Base-by-base conservation (phyloP, 2,888 invertebrate species). In the Apodemia mormo region DNA sequence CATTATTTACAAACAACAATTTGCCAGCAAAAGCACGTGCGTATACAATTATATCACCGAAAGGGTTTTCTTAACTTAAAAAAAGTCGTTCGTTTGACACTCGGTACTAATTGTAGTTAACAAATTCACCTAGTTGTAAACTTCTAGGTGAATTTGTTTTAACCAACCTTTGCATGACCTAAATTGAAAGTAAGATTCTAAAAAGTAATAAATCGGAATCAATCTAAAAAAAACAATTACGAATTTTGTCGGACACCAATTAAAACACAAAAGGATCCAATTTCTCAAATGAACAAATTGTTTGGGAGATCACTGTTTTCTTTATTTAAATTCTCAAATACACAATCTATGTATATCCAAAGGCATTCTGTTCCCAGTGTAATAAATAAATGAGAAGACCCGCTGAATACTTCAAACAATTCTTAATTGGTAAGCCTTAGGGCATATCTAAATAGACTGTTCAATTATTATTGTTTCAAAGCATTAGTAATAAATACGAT, bases 401-500 rank as follows among this genome's bases (percentile, higher is more conserved):
- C 69, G 65, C 68, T 69, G 56, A 69, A 49, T 49, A 49, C 72
- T 72, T 72, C 69, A 72, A 73, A 73, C 72, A 70, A 70, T 69
- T 70, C 72, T 73, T 73, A 73, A 73, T 72, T 73, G 70, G 70
- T 70, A 68, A 70, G 72, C 72, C 72, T 68, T 67, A 70, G 69
- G 72, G 73, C 72, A 54, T 66, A 64, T 72, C 69, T 70, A 70
- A 72, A 70, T 33, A 33, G 61, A 61, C 61, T 61, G 61, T 61
- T 61, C 61, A 61, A 61, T 61, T 61, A 61, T 61, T 61, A 61
- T 61, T 61, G 61, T 61, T 61, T 61, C 61, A 61, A 61, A 61
- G 61, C 61, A 61, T 61, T 61, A 61, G 61, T 33, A 61, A 61
- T 61, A 61, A 22, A 61, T 61, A 61, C 61, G 30, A 61, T 61